These are phyloP conservation scores for Scaeva pyrastri DNA, from an alignment of 2,888 invertebrate genomes.

Conservation along the genomic window DNA sequence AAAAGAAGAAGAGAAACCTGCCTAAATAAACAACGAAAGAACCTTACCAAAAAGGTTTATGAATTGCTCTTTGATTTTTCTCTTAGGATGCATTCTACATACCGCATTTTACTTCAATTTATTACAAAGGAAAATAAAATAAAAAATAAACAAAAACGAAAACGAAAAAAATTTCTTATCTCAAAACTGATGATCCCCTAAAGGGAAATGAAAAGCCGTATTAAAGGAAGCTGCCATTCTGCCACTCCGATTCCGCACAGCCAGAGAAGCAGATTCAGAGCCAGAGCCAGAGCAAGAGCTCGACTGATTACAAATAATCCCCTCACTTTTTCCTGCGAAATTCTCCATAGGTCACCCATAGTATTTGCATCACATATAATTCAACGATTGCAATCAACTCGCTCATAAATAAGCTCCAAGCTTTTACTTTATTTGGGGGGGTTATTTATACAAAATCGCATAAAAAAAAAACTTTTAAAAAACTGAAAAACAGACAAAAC, in stretches of 20 bases:
- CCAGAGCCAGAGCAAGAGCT: slow-evolving; percentile 17
- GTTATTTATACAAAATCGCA: slow-evolving; percentile 25
- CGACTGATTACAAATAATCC: slow-evolving; percentile 45
- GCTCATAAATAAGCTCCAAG: slow-evolving; percentile 66
- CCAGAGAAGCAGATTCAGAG: no score
- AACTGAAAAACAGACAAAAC: neutral
- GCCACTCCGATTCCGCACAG: no score
- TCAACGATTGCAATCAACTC: slow-evolving; percentile 64
- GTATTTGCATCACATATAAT: slow-evolving; percentile 47
- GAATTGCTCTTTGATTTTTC: slow-evolving; percentile 46
- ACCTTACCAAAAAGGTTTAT: slow-evolving; percentile 27
- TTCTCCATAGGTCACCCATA: slow-evolving; percentile 42
- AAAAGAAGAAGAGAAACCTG: no score
- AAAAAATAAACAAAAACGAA: no score
- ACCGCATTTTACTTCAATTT: slow-evolving; percentile 18
- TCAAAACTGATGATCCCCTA: slow-evolving; percentile 31
- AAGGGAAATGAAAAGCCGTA: slow-evolving; percentile 44
- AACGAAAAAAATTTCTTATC: slow-evolving; percentile 27
- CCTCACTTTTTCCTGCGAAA: slow-evolving; percentile 7
- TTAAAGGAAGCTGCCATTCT: slow-evolving; percentile 43
- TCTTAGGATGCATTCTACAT: slow-evolving; percentile 53
- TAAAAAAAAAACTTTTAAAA: slow-evolving; percentile 5
- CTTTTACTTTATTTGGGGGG: slow-evolving; percentile 42
- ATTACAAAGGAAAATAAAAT: neutral
- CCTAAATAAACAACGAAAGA: neutral